phyloP scores from a whole-genome alignment of 2,888 invertebrate species.

The Sympetrum striolatum region DNA sequence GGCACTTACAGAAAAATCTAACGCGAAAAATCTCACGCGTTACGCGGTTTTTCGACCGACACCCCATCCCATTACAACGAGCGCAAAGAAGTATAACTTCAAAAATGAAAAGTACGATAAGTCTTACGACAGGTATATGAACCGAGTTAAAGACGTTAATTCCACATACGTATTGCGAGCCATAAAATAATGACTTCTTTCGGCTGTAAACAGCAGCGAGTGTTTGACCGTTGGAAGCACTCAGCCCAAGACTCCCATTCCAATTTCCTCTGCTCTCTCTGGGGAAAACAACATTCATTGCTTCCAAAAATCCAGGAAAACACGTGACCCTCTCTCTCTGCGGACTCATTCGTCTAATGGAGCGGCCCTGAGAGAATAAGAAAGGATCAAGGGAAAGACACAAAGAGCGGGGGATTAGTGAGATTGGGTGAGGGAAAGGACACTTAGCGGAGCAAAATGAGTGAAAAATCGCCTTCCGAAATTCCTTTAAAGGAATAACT shows the following conservation, averaged over 20 bases:
- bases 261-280: not conserved
- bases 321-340: not conserved
- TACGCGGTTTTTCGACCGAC: too few species aligned
- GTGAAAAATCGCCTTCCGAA: not conserved
- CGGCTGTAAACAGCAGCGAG: not conserved
- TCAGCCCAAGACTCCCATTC: not conserved
- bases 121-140: not conserved
- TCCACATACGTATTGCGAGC: not conserved
- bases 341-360: slow-evolving; percentile 36
- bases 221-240: not conserved
- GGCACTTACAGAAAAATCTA: too few species aligned
- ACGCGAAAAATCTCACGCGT: too few species aligned
- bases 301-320: not conserved
- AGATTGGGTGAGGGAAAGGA: not conserved
- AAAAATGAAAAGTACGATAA: too few species aligned
- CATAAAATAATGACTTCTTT: not conserved
- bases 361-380: not conserved
- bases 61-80: too few species aligned
- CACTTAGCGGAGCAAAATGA: not conserved
- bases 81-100: too few species aligned
- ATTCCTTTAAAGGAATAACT: too few species aligned
- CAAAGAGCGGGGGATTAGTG: not conserved
- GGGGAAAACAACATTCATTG: slow-evolving; percentile 24
- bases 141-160: not conserved
- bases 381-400: not conserved